Evolutionary conservation across 2,113 vertebrate species (phyloP).

Genomic region (Chaetodon auriga): DNA sequence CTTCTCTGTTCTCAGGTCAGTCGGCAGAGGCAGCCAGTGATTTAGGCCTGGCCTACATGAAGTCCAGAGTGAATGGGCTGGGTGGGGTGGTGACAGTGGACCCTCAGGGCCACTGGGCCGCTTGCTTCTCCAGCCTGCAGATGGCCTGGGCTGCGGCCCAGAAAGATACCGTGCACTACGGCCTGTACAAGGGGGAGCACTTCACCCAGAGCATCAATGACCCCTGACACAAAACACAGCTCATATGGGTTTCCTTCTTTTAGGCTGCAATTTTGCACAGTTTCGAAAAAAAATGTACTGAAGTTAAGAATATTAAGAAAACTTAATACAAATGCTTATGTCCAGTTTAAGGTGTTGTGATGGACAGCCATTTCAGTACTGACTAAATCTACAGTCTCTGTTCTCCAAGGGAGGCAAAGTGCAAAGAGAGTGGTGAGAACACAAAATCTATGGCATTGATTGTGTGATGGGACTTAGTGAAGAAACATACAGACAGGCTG

Average conservation of each 20-base stretch:
- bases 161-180: conserved; percentile 84
- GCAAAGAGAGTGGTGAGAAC: no score
- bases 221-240: conserved; percentile 7
- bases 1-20: conserved; percentile 84
- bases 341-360: background rate
- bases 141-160: conserved; percentile 93
- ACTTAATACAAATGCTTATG: background rate
- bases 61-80: conserved; percentile 85
- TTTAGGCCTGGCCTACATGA: conserved; percentile 88
- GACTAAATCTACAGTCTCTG: no score
- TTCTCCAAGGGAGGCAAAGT: no score
- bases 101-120: conserved; percentile 89
- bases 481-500: no score
- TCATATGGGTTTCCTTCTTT: no score
- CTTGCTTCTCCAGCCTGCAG: conserved; percentile 87
- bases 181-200: conserved; percentile 83
- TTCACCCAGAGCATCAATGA: conserved; percentile 58
- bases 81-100: conserved; percentile 90
- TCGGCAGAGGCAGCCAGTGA: conserved; percentile 87
- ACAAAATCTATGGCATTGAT: no score
- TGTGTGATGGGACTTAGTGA: no score
- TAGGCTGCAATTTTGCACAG: background rate
- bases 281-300: background rate
- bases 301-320: background rate
- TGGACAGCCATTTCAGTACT: no score